Evolutionary conservation across 1,140 invertebrate species (phyloP), one percentile per base, ranked within the genome.

Genomic region (Zaprionus gabonicus): DNA sequence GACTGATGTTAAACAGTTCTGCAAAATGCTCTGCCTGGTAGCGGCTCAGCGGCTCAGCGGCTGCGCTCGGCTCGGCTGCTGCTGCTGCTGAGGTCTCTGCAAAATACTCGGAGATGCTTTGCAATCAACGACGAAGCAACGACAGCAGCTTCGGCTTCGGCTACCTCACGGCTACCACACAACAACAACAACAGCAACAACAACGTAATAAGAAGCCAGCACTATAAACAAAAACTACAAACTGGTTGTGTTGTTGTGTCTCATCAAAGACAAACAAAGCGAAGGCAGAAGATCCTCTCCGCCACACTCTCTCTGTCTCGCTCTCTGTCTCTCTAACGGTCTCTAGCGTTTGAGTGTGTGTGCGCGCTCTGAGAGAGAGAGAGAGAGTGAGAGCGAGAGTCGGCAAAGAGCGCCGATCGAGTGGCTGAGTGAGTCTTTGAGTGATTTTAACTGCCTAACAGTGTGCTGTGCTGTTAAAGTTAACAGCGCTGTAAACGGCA

Each of bases 1-100:
- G 91, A 92, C 91, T 91, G 91, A 92, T 92, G 91, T 90, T 91
- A 91, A 92, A 80, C 81, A 79, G 87, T 92, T 92, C 91, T 92
- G 91, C 91, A 92, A 92, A 71, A 92, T 83, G 84, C 84, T 88
- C 79, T 67, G 79, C 69, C 78, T 76, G 56, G 68, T 10, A 34
- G 31, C 31, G 31, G 31, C 31, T 34, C 31, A 75, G 80, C 81
- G 66, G 78, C 68, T 44, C 20, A 20, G 62, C 59, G 44, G 51
- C 46, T 53, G 57, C 46, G 46, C 46, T 51, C 66, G 36, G 58
- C 41, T 51, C 36, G 36, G 66, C 41, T 38, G 41, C 38, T 15
- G 34, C 65, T 55, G 71, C 57, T 28, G 27, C 49, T 53, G 66
- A 69, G 49, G 51, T 38, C 71, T 75, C 72, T 71, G 72, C 72